These are phyloP conservation scores for Bujurquina vittata DNA, from an alignment of 2,113 vertebrate species.

Conservation along the genomic window DNA sequence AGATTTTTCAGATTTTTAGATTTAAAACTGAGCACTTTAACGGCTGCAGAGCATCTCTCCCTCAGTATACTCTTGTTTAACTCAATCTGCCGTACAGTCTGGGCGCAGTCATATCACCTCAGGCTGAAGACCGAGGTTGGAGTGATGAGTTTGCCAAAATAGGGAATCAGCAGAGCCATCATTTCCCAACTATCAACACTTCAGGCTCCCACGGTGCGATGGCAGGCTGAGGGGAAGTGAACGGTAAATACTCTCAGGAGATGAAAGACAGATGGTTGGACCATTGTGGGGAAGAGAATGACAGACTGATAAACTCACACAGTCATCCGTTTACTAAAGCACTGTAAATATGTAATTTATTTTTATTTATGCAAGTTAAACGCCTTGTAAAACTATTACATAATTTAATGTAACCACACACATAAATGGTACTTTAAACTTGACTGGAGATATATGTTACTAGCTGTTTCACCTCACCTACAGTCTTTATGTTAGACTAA, in stretches of 20 bases:
- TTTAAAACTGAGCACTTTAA: neutral
- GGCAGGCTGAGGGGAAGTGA: constrained; percentile 42
- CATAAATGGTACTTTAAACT: neutral
- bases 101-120: constrained; percentile 26
- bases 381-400: neutral
- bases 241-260: constrained; percentile 40
- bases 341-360: neutral
- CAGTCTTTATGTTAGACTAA: neutral
- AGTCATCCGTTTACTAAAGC: neutral
- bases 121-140: constrained; percentile 26
- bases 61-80: constrained; percentile 5
- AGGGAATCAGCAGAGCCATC: constrained; percentile 41
- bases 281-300: constrained; percentile 13
- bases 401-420: neutral
- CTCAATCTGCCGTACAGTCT: constrained; percentile 8
- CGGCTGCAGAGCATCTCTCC: neutral
- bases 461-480: neutral
- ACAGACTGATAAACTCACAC: constrained; percentile 23
- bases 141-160: constrained; percentile 41
- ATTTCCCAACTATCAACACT: constrained; percentile 55
- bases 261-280: constrained; percentile 57
- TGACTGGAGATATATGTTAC: neutral
- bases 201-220: constrained; percentile 46
- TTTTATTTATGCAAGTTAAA: neutral
- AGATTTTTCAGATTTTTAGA: neutral